A percentile compares a stretch with the other conserved stretches of the same genome.
phyloP scores from a whole-genome alignment of 1,140 invertebrate genomes.

The Drosophila nigrodunni region DNA sequence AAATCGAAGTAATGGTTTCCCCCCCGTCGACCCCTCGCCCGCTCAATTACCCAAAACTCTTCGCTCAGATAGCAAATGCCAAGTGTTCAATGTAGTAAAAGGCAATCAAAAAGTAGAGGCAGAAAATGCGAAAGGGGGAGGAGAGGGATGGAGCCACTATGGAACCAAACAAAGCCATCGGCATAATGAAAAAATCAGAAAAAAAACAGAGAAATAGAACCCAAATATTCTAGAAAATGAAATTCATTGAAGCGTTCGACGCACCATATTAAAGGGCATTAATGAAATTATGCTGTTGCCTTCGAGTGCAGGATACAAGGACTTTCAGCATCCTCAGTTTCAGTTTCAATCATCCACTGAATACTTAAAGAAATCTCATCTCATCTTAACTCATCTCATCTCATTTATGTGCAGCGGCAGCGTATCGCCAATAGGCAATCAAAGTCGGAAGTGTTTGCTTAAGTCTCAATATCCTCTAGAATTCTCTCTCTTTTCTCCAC shows the following conservation, averaged over 20 bases:
- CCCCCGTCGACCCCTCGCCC: neutral
- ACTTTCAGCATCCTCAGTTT: neutral
- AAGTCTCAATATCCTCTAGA: neutral
- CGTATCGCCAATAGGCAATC: conserved; percentile 5
- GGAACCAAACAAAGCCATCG: conserved; percentile 45
- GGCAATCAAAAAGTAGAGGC: conserved; percentile 40
- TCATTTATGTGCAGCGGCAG: conserved; percentile 4
- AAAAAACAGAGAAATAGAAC: neutral
- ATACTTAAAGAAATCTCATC: conserved; percentile 11
- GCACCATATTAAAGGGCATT: conserved; percentile 53
- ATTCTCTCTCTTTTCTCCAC: neutral
- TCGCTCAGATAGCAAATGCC: conserved; percentile 65
- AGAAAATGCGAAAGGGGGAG: conserved; percentile 8
- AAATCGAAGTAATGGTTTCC: conserved; percentile 74
- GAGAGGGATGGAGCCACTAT: conserved; percentile 10
- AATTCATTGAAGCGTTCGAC: conserved; percentile 62
- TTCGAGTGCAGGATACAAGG: conserved; percentile 7
- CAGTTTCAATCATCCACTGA: conserved; percentile 3
- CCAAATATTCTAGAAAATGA: conserved; percentile 52
- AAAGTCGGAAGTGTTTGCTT: neutral
- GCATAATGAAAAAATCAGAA: conserved; percentile 64
- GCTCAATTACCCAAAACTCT: neutral
- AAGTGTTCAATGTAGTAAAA: conserved; percentile 75
- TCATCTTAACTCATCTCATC: conserved; percentile 17
- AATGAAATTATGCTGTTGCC: conserved; percentile 63